These are phyloP conservation scores for Umimayanthus kanabou DNA, from an alignment of 92 coral and sea anemone genomes.

Conservation along the genomic window DNA sequence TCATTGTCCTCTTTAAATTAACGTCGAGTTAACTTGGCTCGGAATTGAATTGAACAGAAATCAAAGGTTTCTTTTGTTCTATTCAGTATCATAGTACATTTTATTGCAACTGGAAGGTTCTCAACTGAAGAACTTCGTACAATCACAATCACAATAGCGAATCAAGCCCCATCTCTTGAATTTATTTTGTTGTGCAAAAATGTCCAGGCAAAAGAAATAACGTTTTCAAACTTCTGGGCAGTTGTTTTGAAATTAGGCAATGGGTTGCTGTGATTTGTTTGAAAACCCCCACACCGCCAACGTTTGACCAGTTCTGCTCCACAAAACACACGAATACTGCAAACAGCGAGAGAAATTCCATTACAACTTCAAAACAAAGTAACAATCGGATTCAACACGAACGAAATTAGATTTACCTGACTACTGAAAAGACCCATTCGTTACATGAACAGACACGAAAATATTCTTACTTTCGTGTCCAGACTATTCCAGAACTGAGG, in stretches of 20 bases:
- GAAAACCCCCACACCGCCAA: not conserved
- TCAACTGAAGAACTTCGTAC: not conserved
- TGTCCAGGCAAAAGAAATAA: too few species aligned
- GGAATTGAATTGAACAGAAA: not conserved
- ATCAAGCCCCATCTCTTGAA: not conserved
- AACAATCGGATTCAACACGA: not conserved
- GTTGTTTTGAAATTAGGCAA: not conserved
- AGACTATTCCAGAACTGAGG: not conserved
- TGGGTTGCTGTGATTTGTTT: not conserved
- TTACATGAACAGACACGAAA: not conserved
- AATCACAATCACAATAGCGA: too few species aligned
- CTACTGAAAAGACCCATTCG: not conserved
- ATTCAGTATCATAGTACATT: conserved; percentile 3
- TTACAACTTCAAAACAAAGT: not conserved
- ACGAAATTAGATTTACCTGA: not conserved
- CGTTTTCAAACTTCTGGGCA: not conserved
- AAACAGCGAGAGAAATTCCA: not conserved
- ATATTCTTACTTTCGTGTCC: not conserved
- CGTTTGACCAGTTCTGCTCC: not conserved
- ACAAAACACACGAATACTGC: not conserved
- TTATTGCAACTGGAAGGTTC: not conserved
- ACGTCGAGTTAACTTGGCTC: not conserved
- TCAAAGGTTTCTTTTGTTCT: not conserved
- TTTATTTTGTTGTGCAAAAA: not conserved
- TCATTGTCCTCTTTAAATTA: not conserved